Conservation (phyloP, 2,797 vertebrate species). For the Pseudochaenichthys georgianus region DNA sequence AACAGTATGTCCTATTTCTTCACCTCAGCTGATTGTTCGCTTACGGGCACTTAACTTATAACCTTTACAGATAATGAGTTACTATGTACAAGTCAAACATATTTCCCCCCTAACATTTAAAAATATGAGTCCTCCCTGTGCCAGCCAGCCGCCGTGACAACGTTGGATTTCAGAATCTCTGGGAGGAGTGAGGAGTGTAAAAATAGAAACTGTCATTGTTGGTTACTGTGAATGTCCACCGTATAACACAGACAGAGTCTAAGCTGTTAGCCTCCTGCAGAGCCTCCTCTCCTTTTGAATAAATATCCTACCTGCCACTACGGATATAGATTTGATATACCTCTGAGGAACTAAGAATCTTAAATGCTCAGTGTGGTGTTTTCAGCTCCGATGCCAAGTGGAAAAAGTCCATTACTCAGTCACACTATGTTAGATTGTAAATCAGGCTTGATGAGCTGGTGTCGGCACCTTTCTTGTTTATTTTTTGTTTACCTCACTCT, state of each 20-base stretch:
- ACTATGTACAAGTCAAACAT: slow-evolving; percentile 17
- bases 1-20: neutral
- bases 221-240: slow-evolving; percentile 75
- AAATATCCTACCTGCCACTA: slow-evolving; percentile 62
- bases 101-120: slow-evolving; percentile 21
- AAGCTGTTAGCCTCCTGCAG: slow-evolving; percentile 63
- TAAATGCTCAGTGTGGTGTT: slow-evolving; percentile 30
- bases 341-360: slow-evolving; percentile 52
- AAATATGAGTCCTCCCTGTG: slow-evolving; percentile 9
- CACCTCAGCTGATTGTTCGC: neutral
- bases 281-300: slow-evolving; percentile 63
- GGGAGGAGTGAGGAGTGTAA: slow-evolving; percentile 66
- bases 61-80: slow-evolving; percentile 12
- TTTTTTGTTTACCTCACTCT: slow-evolving; percentile 17
- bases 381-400: slow-evolving; percentile 29
- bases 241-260: slow-evolving; percentile 67
- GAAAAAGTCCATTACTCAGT: slow-evolving; percentile 60
- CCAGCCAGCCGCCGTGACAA: slow-evolving; percentile 33
- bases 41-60: neutral
- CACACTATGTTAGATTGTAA: slow-evolving; percentile 31
- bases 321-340: slow-evolving; percentile 64
- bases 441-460: slow-evolving; percentile 50
- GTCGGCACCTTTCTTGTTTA: slow-evolving; percentile 1
- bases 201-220: slow-evolving; percentile 77
- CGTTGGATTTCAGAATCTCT: slow-evolving; percentile 61